Evolutionary conservation across 2,888 invertebrate genomes (phyloP), one percentile per base, ranked within the genome.

Genomic region (Ecliptopera silaceata): DNA sequence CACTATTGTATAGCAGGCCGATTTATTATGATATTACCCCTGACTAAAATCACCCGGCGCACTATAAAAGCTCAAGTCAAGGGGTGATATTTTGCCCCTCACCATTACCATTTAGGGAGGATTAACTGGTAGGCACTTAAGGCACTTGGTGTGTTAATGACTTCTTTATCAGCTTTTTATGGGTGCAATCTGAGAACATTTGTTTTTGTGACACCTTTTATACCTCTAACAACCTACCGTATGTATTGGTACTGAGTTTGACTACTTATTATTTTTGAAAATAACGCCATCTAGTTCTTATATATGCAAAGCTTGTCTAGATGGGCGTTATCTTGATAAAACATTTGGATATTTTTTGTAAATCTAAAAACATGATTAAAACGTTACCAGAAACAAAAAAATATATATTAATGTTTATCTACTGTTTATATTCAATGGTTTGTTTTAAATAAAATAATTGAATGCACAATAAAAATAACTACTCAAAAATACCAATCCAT

Each of bases 31-130:
- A n/a, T n/a, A n/a, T n/a, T n/a, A n/a, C n/a, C n/a, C n/a, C 36
- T 18, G 12, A 43, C 43, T 8, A 1, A 36, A 55, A 54, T 50
- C 39, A 45, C 51, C 38, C 43, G n/a, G 50, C 60, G 48, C 55
- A 44, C 15, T 26, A 42, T 38, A 55, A 45, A 53, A 56, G 38
- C 32, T 48, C 17, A 51, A 55, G 41, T 53, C 29, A 55, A 65
- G 65, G 59, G 65, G 48, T 57, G 65, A 68, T 71, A 77, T 71
- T 68, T 67, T 64, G 55, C 62, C 56, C 68, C 65, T 71, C 70
- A 57, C 67, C 78, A 77, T 83, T 82, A 84, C 79, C 69, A 85
- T 81, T 82, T 81, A 56, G 71, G 64, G 65, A 61, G 77, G 79
- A 82, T 84, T 82, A 79, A 74, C 75, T 72, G 70, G 69, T 63